phyloP scores from a whole-genome alignment of 2,113 vertebrate genomes.

The Myanophis thanlyinensis region DNA sequence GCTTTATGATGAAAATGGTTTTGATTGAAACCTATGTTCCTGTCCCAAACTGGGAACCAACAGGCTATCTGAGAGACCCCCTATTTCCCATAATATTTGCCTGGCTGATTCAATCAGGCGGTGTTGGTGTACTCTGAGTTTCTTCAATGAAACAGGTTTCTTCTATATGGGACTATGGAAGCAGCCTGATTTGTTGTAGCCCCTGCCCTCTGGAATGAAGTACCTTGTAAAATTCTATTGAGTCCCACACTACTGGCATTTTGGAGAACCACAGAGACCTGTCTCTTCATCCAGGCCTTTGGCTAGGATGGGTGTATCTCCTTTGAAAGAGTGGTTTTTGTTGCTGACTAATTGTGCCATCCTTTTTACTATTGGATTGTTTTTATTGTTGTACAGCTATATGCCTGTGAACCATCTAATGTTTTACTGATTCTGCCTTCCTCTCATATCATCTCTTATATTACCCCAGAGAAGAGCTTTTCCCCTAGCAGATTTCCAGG shows the following conservation, averaged over 20 bases:
- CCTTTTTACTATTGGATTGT: not conserved
- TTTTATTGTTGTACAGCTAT: not conserved
- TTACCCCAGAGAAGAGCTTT: not conserved
- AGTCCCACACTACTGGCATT: not conserved
- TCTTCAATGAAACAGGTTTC: not conserved
- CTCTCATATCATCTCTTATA: not conserved
- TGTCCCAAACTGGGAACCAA: not conserved
- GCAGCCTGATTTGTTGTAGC: not conserved
- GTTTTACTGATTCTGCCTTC: too few species aligned
- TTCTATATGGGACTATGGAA: not conserved
- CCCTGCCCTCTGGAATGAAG: not conserved
- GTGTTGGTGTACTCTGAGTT: not conserved
- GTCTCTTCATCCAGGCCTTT: not conserved
- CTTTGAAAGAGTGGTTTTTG: not conserved
- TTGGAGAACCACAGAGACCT: not conserved
- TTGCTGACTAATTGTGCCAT: not conserved
- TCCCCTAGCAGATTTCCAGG: not conserved
- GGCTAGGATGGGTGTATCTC: not conserved
- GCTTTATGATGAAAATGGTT: not conserved
- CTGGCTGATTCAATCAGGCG: not conserved
- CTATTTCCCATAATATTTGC: not conserved
- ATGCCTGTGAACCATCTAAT: not conserved
- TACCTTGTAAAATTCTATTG: not conserved
- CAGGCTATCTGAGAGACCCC: not conserved
- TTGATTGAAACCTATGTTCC: not conserved